Conservation (phyloP, 2,888 invertebrate genomes). For the Drosophila diplacantha region DNA sequence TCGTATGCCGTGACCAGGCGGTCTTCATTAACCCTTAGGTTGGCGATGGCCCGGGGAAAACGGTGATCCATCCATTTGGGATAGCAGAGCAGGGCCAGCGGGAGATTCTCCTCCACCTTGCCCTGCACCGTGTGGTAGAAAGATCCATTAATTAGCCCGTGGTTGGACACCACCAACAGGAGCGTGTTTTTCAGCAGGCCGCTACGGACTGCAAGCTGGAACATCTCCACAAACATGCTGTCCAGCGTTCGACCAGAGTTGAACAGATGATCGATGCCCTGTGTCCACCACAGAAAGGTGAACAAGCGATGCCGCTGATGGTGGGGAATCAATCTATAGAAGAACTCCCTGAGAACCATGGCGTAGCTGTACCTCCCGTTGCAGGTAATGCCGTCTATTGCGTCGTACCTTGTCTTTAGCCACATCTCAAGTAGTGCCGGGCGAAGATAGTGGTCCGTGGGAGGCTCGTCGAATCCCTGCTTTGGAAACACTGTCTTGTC, state of each 20-base stretch:
- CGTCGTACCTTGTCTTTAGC: constrained; percentile 73
- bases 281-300: constrained; percentile 48
- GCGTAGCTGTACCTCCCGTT: constrained; percentile 26
- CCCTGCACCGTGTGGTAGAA: constrained; percentile 88
- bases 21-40: constrained; percentile 82
- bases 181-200: constrained; percentile 82
- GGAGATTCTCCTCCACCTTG: constrained; percentile 89
- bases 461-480: constrained; percentile 83
- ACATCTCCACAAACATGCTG: constrained; percentile 25
- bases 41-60: constrained; percentile 81
- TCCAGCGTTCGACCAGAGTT: constrained; percentile 45
- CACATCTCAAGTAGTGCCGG: constrained; percentile 84
- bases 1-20: constrained; percentile 90
- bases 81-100: constrained; percentile 84
- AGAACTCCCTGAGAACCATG: constrained; percentile 38
- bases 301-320: constrained; percentile 21
- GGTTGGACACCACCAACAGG: constrained; percentile 88
- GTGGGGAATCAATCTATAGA: constrained; percentile 35
- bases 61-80: constrained; percentile 84
- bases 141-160: constrained; percentile 89
- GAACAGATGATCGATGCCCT: constrained; percentile 46
- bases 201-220: constrained; percentile 53
- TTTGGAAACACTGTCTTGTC: constrained; percentile 84
- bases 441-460: constrained; percentile 88
- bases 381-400: constrained; percentile 21